These are phyloP conservation scores for Trachurus trachurus DNA, from an alignment of 2,797 vertebrate genomes.

Conservation along the genomic window DNA sequence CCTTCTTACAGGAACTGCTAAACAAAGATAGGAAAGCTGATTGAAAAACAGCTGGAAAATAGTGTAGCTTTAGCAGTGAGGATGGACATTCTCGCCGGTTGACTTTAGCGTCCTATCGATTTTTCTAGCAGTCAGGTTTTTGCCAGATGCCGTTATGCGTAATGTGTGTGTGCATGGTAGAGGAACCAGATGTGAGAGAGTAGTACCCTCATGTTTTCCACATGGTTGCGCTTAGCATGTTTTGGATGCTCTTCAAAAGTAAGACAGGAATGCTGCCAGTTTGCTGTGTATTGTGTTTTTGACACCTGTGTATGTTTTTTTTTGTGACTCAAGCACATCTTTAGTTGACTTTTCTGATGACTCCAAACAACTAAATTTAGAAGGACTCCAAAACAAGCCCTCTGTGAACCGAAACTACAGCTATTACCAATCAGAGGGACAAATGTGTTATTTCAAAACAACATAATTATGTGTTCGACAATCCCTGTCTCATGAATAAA, in stretches of 20 bases:
- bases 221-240: conserved; percentile 26
- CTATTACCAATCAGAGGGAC: neutral
- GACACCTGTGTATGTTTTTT: neutral
- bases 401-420: neutral
- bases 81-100: conserved; percentile 29
- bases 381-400: neutral
- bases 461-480: neutral
- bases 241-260: conserved; percentile 38
- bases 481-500: neutral
- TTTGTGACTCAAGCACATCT: neutral
- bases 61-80: conserved; percentile 36
- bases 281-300: conserved; percentile 13
- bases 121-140: conserved; percentile 16
- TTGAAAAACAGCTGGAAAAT: conserved; percentile 60
- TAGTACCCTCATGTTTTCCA: conserved; percentile 38
- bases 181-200: conserved; percentile 48
- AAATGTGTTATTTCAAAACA: neutral
- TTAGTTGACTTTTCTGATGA: conserved; percentile 9
- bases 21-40: conserved; percentile 78
- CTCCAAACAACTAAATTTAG: neutral
- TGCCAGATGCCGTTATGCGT: conserved; percentile 42
- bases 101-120: conserved; percentile 16
- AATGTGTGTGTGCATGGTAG: conserved; percentile 7
- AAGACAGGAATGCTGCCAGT: conserved; percentile 21
- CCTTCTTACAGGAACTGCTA: conserved; percentile 72